phyloP scores from a whole-genome alignment of 2,113 vertebrate species.

The Chionomys nivalis region DNA sequence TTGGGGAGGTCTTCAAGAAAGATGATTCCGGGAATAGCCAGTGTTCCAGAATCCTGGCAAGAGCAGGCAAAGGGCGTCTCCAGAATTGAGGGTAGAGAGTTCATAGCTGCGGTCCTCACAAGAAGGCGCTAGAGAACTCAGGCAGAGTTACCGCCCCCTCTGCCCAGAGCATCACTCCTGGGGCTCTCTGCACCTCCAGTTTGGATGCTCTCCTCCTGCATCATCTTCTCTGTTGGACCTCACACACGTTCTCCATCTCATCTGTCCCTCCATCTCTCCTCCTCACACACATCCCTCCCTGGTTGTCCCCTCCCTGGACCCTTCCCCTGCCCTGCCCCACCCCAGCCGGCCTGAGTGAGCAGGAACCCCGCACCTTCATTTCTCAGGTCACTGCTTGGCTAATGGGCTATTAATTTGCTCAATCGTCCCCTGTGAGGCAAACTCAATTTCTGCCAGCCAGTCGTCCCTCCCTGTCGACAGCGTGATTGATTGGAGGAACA shows the following conservation, averaged over 20 bases:
- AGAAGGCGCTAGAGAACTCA: neutral
- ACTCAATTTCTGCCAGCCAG: slow-evolving; percentile 93
- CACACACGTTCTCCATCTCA: neutral
- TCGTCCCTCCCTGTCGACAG: slow-evolving; percentile 89
- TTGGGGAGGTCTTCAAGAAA: neutral
- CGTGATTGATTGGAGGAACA: slow-evolving; percentile 98
- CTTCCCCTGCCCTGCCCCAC: slow-evolving; percentile 84
- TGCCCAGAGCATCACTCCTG: neutral
- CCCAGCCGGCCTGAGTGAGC: slow-evolving; percentile 77
- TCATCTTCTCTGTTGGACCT: neutral
- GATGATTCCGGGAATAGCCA: neutral
- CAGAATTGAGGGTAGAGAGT: neutral
- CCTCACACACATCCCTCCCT: slow-evolving; percentile 77
- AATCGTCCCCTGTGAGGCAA: slow-evolving; percentile 95
- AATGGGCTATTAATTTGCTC: slow-evolving; percentile 99
- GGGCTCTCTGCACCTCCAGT: neutral
- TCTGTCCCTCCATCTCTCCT: neutral
- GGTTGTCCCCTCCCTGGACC: slow-evolving; percentile 64
- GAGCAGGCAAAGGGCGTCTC: neutral
- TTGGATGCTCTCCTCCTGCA: neutral
- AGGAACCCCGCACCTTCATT: slow-evolving; percentile 90
- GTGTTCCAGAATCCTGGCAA: neutral
- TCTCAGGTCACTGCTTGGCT: slow-evolving; percentile 98
- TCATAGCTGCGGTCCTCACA: neutral
- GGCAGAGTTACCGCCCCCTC: neutral